phyloP scores from a whole-genome alignment of 2,113 vertebrate genomes.

The Catharus minimus region DNA sequence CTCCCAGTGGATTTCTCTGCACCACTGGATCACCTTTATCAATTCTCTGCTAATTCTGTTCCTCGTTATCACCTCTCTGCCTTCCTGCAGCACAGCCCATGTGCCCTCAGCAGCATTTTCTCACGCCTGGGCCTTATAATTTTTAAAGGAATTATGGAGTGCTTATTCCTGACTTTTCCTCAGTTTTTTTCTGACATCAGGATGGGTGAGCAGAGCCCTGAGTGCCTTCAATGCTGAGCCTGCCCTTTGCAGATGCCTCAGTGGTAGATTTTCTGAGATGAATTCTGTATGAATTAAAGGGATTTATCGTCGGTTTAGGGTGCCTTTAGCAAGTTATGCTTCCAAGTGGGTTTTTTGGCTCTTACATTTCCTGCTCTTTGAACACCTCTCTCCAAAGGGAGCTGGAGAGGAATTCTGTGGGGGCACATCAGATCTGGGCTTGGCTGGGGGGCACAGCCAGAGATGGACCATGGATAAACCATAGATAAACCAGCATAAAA shows the following conservation, averaged over 20 bases:
- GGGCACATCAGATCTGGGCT: neutral
- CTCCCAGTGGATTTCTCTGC: neutral
- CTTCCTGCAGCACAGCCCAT: neutral
- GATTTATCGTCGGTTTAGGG: neutral
- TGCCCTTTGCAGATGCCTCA: neutral
- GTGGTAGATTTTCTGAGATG: neutral
- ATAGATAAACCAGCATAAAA: too few species aligned
- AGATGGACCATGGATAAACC: too few species aligned
- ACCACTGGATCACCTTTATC: neutral
- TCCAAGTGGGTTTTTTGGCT: neutral
- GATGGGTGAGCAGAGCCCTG: neutral
- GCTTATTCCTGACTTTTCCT: neutral
- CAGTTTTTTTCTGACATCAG: neutral
- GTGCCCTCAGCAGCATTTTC: neutral
- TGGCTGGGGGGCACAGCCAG: neutral
- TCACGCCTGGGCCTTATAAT: neutral
- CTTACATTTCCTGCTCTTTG: neutral
- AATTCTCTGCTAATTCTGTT: neutral
- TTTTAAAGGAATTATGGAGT: neutral
- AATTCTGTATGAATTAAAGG: neutral
- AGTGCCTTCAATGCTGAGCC: neutral
- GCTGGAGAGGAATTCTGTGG: neutral
- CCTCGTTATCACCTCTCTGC: neutral
- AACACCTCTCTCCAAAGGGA: neutral
- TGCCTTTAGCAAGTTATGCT: neutral